Evolutionary conservation across 2,888 invertebrate genomes (phyloP), one percentile per base, ranked within the genome.

Genomic region (Automeris io): DNA sequence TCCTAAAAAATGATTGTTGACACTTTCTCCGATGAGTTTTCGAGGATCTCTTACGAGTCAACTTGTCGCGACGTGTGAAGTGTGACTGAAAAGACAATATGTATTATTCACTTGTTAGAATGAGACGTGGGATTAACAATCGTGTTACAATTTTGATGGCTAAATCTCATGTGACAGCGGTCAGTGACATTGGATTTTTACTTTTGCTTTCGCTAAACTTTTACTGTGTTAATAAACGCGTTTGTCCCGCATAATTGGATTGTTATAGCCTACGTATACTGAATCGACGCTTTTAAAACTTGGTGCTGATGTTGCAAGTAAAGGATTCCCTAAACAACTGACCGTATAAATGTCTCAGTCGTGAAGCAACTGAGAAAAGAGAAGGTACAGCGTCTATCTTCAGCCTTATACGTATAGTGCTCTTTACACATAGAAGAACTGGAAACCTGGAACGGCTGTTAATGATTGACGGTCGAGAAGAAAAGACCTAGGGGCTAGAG

Each of bases 1-100:
- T 51, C 51, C 51, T 42, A 38, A 49, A 55, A 55, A 54, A 56
- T 59, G 47, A 61, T 53, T 77, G 68, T 79, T 80, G 75, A 74
- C 74, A 80, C 82, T 83, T 82, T 82, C 82, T 57, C 81, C 46
- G 25, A 48, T 61, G 71, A 65, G 65, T 69, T 61, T 57, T 57
- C 45, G 57, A 61, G 60, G 63, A 64, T 54, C 57, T 60, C 50
- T 59, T 51, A 52, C 48, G 18, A 21, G 34, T 53, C 59, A 57
- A 61, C 45, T 43, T 61, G 62, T 66, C 67, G 26, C 9, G 35
- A 46, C 45, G 42, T 49, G 50, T 49, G 43, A 46, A 47, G 50
- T 45, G 40, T 40, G 45, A 54, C 42, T 43, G 45, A 52, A 49
- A 55, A 45, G 48, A 53, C 47, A 45, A 53, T 42, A 45, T 34